Base-by-base conservation (phyloP, 2,797 vertebrate species). In the Sebastes minor region DNA sequence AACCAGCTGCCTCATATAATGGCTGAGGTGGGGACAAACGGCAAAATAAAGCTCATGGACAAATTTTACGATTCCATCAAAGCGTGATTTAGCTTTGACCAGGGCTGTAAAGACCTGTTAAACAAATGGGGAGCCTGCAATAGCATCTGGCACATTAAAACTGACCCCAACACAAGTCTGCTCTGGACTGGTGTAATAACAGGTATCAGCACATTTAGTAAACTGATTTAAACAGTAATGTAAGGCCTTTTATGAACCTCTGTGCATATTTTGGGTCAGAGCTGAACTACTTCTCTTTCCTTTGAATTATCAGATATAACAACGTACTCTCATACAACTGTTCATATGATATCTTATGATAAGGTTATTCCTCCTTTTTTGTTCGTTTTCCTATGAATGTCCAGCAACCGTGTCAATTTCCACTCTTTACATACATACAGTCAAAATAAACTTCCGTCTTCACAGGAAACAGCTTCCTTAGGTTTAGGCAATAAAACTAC, bases 11-110 rank as follows among this genome's bases (percentile, higher is more conserved):
- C 38, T 76, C 57, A 14, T 27, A 73, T 85, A 86, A 85, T 80
- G 32, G 71, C 71, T n/a, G 35, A 82, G 80, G 82, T 76, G 80
- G 84, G 74, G 74, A 86, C 72, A 57, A 64, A 85, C 6, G 14
- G 67, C 52, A 70, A 76, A 86, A 85, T 85, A 78, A 84, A 85
- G 52, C 78, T 81, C 35, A 53, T 69, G 74, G 84, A 81, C 74
- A 82, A 64, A 68, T 82, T 80, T 79, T 79, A 91, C 2, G 3
- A 79, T 86, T 86, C 81, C 67, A 86, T 91, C 46, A 85, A 76
- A 78, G 55, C 14, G 72, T 71, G 66, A 85, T 85, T 86, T 78
- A 78, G 69, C 64, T 83, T 74, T 71, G 65, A 74, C 28, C 66
- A 3, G 49, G 69, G 79, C 76, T 81, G 57, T 81, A 82, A 84